Conservation (phyloP, 1,140 invertebrate species). For the Acromyrmex heyeri region DNA sequence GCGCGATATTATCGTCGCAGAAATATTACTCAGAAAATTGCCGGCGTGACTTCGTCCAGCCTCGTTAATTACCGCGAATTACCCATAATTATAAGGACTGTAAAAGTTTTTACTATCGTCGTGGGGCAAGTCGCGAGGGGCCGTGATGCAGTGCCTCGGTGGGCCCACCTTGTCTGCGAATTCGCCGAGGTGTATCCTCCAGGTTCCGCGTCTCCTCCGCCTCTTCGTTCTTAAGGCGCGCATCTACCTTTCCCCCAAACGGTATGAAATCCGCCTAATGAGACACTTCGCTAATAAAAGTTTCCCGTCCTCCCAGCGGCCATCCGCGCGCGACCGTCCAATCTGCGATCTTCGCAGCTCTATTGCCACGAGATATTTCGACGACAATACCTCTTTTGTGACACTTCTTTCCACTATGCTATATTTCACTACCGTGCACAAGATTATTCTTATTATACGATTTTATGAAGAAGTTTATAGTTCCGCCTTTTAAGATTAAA, state of each 20-base stretch:
- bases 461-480: background rate
- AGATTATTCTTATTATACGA: slow-evolving; percentile 15
- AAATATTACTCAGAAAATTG: slow-evolving; percentile 87
- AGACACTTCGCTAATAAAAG: slow-evolving; percentile 81
- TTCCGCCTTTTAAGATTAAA: slow-evolving; percentile 13
- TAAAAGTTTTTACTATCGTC: slow-evolving; percentile 87
- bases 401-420: background rate
- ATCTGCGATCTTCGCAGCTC: slow-evolving; percentile 43
- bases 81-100: slow-evolving; percentile 87
- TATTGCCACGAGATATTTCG: slow-evolving; percentile 42
- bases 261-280: slow-evolving; percentile 79
- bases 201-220: slow-evolving; percentile 6
- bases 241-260: slow-evolving; percentile 60
- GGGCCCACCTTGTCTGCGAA: slow-evolving; percentile 84
- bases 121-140: slow-evolving; percentile 82
- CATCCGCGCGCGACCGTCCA: slow-evolving; percentile 11
- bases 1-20: slow-evolving; percentile 85
- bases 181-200: slow-evolving; percentile 82
- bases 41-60: slow-evolving; percentile 85
- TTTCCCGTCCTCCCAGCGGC: slow-evolving; percentile 60
- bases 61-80: slow-evolving; percentile 87
- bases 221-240: slow-evolving; percentile 32
- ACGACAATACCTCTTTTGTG: slow-evolving; percentile 26
- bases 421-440: background rate
- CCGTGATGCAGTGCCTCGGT: slow-evolving; percentile 84